phyloP scores from a whole-genome alignment of 1,140 invertebrate species.

The Wiebesia pumilae region DNA sequence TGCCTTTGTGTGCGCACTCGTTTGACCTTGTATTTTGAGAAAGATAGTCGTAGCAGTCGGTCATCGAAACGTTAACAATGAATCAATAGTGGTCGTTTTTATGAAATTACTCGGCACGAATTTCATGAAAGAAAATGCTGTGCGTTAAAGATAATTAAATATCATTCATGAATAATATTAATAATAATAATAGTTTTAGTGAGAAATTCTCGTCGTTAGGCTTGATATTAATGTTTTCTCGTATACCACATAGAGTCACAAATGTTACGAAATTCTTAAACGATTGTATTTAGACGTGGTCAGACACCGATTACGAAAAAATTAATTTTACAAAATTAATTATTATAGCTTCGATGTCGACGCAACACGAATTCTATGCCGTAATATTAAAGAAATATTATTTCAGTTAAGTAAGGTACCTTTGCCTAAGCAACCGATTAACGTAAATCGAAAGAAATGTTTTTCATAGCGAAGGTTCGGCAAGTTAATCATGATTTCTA shows the following conservation, averaged over 20 bases:
- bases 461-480: too few relatives aligned
- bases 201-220: background rate
- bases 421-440: too few relatives aligned
- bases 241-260: background rate
- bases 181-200: background rate
- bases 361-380: background rate
- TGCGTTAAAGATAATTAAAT: background rate
- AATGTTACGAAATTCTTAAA: background rate
- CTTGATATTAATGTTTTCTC: background rate
- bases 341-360: background rate
- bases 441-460: too few relatives aligned
- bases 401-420: too few relatives aligned
- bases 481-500: too few relatives aligned
- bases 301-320: background rate
- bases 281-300: background rate
- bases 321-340: background rate
- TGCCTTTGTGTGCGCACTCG: background rate
- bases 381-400: too few relatives aligned
- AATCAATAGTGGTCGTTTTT: background rate
- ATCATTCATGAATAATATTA: too few relatives aligned
- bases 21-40: constrained; percentile 1
- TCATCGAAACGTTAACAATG: background rate
- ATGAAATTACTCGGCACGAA: background rate
- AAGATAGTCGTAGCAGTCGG: background rate
- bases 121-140: background rate